phyloP scores from a whole-genome alignment of 2,888 invertebrate species.

The Ferdinandea cuprea region DNA sequence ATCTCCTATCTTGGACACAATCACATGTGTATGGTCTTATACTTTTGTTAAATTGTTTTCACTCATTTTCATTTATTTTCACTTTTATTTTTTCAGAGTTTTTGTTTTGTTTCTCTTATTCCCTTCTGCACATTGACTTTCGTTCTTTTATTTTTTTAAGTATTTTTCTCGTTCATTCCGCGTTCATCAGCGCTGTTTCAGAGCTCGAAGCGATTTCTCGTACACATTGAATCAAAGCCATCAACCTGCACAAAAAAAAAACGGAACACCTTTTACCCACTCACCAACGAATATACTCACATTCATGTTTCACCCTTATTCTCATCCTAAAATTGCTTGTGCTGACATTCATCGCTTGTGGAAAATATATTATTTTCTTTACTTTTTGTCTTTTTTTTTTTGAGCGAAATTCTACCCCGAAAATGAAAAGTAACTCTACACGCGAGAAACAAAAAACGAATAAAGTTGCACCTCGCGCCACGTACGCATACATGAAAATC shows the following conservation, averaged over 20 bases:
- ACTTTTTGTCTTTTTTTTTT: background rate
- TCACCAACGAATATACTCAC: conserved; percentile 31
- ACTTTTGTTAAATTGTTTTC: conserved; percentile 24
- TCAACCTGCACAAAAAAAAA: conserved; percentile 53
- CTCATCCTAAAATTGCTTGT: conserved; percentile 15
- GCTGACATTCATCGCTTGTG: conserved; percentile 53
- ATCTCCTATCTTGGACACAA: conserved; percentile 51
- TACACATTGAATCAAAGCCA: conserved; percentile 72
- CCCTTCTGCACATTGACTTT: conserved; percentile 52
- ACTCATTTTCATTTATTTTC: conserved; percentile 66
- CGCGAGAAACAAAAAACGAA: conserved; percentile 13
- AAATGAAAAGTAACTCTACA: conserved; percentile 50
- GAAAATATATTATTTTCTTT: no score
- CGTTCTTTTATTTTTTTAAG: conserved; percentile 49
- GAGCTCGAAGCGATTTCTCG: conserved; percentile 63
- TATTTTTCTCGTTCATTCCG: conserved; percentile 37
- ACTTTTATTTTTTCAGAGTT: conserved; percentile 58
- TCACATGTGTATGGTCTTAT: conserved; percentile 15
- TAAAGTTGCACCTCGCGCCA: conserved; percentile 47
- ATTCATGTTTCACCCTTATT: conserved; percentile 17
- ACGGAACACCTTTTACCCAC: conserved; percentile 25
- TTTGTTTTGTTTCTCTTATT: conserved; percentile 62
- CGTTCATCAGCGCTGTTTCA: conserved; percentile 64
- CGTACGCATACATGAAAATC: conserved; percentile 33
- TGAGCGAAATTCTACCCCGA: conserved; percentile 31